These are phyloP conservation scores for Sympetrum striolatum DNA, from an alignment of 2,888 invertebrate species.

Conservation along the genomic window DNA sequence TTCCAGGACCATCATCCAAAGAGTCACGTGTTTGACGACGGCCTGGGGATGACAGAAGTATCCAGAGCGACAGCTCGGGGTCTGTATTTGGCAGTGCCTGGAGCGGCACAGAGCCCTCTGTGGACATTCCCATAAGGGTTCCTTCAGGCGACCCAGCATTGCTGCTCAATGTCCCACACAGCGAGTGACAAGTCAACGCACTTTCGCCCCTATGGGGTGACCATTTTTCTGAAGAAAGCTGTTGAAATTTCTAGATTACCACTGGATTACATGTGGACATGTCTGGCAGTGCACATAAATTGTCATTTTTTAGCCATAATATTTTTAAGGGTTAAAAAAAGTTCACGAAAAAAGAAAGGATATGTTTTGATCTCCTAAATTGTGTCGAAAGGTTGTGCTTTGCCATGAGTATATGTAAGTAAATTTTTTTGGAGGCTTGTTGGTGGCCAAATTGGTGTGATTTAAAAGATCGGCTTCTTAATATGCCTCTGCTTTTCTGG, in stretches of 20 bases:
- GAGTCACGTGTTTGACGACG: conserved; percentile 1
- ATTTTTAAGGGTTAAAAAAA: neutral
- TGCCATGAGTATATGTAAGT: neutral
- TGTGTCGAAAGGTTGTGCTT: neutral
- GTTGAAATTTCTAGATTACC: neutral
- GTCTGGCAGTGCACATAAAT: neutral
- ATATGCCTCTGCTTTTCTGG: neutral
- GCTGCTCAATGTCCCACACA: neutral
- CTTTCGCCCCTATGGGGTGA: conserved; percentile 39
- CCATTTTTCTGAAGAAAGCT: neutral
- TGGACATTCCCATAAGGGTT: neutral
- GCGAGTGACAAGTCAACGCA: neutral
- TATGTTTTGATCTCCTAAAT: neutral
- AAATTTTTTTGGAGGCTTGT: neutral
- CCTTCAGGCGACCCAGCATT: neutral
- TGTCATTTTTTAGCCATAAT: neutral
- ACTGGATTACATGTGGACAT: neutral
- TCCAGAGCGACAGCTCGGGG: neutral
- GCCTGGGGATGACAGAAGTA: neutral
- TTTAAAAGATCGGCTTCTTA: neutral
- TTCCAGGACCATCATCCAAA: neutral
- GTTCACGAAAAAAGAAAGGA: neutral
- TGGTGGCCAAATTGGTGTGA: neutral
- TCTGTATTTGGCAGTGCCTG: neutral
- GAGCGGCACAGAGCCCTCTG: neutral